Evolutionary conservation across 2,888 invertebrate genomes (phyloP), one percentile per base, ranked within the genome.

Genomic region (Clanis bilineata): DNA sequence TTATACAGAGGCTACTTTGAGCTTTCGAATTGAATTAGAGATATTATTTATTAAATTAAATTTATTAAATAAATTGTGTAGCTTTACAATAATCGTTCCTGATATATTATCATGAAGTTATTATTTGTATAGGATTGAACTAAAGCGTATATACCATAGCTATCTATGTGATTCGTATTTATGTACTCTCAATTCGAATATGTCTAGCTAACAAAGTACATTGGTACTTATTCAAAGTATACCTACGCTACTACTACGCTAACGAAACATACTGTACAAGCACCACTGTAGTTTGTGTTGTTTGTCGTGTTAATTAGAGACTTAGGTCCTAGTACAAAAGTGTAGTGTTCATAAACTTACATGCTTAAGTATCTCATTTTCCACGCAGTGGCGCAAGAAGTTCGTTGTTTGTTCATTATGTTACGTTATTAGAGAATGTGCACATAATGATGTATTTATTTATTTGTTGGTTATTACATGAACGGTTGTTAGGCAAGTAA

Each of bases 331-430:
- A 9, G 57, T 44, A 43, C 41, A 43, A 22, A 22, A 23, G 38
- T 39, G 39, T 41, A 39, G 15, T 39, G 39, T 18, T 39, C 56
- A 41, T 56, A 38, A 44, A 28, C 47, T 47, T 47, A 57, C 43
- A 57, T 28, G 57, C 28, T 28, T 43, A 57, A 25, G 25, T 51
- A 32, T 18, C 51, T 18, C 28, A 32, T 51, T 57, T 43, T 23
- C 25, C 57, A 43, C 43, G 57, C 43, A 28, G 23, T 23, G 28
- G 18, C 43, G 3, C 43, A 36, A 21, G n/a, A 28, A 39, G 25
- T 23, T 28, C 44, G 51, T 51, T 28, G 15, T 36, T 36, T 12
- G 51, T 32, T 51, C 51, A 51, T 51, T 51, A 51, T 28, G 28
- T 51, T 51, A 51, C 15, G 47, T 51, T 32, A n/a, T 28, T 51